Evolutionary conservation across 2,888 invertebrate species (phyloP).

Genomic region (Chrysolina haemoptera): DNA sequence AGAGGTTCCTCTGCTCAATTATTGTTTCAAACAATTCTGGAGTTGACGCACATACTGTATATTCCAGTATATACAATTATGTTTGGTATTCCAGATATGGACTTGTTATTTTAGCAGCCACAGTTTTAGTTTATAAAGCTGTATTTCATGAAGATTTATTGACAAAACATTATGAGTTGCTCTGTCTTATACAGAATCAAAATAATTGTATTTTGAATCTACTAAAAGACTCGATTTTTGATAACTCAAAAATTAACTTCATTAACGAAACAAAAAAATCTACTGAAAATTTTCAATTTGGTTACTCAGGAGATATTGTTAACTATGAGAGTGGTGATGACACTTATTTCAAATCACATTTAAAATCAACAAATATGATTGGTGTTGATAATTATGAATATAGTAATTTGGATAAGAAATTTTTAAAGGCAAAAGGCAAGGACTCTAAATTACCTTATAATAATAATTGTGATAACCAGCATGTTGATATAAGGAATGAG

Average conservation of each 20-base stretch:
- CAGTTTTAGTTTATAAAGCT: constrained; percentile 64
- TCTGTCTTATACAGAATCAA: constrained; percentile 68
- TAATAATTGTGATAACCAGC: constrained; percentile 20
- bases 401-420: not conserved
- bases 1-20: constrained; percentile 67
- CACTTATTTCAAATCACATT: not conserved
- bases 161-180: constrained; percentile 67
- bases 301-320: not conserved
- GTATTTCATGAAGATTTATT: constrained; percentile 69
- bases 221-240: constrained; percentile 43
- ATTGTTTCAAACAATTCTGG: constrained; percentile 45
- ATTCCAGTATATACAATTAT: constrained; percentile 67
- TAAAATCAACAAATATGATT: not conserved
- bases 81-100: constrained; percentile 70
- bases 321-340: not conserved
- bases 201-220: constrained; percentile 58
- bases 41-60: constrained; percentile 56
- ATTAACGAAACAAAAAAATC: constrained; percentile 36
- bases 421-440: not conserved
- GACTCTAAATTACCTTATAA: constrained; percentile 10
- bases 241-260: constrained; percentile 40
- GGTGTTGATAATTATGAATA: not conserved
- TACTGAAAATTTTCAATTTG: not conserved
- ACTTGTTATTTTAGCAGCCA: constrained; percentile 62
- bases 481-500: constrained; percentile 32